These are phyloP conservation scores for Colistium nudipinnis DNA, from an alignment of 2,113 vertebrate species.

Conservation along the genomic window DNA sequence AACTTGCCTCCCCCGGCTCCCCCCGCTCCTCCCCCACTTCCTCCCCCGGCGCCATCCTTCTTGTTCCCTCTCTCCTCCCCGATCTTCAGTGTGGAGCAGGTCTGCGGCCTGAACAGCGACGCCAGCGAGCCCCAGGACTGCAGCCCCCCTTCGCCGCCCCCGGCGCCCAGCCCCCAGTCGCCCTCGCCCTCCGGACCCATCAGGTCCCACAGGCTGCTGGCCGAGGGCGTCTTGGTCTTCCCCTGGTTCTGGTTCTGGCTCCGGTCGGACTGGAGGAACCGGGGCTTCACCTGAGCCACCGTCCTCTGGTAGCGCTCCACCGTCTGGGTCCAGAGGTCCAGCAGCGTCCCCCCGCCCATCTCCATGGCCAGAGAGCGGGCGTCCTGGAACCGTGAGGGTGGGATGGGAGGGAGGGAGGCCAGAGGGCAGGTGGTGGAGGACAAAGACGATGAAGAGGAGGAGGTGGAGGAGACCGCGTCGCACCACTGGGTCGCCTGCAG, in stretches of 20 bases:
- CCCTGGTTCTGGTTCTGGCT: conserved; percentile 54
- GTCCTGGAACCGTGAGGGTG: conserved; percentile 86
- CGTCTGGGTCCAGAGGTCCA: conserved; percentile 84
- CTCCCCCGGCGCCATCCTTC: conserved; percentile 62
- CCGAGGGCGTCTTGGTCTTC: conserved; percentile 58
- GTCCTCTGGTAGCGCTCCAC: conserved; percentile 84
- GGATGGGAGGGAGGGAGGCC: conserved; percentile 81
- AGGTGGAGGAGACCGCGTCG: conserved; percentile 79
- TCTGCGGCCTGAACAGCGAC: conserved; percentile 81
- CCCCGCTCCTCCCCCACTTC: conserved; percentile 22
- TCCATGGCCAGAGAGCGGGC: conserved; percentile 85
- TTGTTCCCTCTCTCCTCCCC: conserved; percentile 77
- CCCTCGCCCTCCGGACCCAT: conserved; percentile 74
- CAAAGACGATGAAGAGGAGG: conserved; percentile 54
- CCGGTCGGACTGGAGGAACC: conserved; percentile 78
- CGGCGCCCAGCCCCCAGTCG: conserved; percentile 75
- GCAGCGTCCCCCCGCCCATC: conserved; percentile 82
- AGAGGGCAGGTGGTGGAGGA: conserved; percentile 69
- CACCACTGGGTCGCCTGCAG: conserved; percentile 86
- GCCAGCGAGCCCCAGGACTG: conserved; percentile 85
- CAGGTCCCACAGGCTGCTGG: conserved; percentile 77
- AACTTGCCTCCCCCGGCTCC: conserved; percentile 79
- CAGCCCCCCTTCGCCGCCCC: conserved; percentile 69
- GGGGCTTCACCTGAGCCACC: conserved; percentile 80
- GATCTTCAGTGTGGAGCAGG: conserved; percentile 82